A percentile compares a stretch with the other conserved stretches of the same genome.
Conservation (phyloP, 1,140 invertebrate species). For the Nixonia krombeini region DNA sequence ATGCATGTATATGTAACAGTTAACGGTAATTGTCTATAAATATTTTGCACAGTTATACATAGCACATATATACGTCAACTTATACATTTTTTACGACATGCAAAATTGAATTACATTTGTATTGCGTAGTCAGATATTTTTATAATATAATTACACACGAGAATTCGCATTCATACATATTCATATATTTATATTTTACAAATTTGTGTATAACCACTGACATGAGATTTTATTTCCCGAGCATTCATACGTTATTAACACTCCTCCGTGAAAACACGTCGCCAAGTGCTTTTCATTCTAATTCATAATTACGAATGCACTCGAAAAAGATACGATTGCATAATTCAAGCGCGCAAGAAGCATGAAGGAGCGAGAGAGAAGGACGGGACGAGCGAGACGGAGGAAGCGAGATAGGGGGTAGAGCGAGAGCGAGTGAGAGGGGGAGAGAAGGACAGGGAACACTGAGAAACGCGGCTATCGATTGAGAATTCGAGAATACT, state of each 20-base stretch:
- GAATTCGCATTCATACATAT: too few species aligned
- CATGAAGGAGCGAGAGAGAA: background rate
- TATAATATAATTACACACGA: background rate
- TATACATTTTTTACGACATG: too few species aligned
- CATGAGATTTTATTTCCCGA: too few species aligned
- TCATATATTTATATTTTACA: too few species aligned
- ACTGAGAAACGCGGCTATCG: conserved; percentile 36
- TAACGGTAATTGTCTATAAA: too few species aligned
- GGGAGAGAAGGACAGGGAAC: conserved; percentile 1
- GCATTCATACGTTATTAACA: too few species aligned
- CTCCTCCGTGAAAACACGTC: too few species aligned
- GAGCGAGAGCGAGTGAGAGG: background rate
- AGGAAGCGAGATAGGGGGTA: background rate
- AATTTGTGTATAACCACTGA: too few species aligned
- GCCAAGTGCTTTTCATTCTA: conserved; percentile 8
- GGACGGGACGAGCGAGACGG: background rate
- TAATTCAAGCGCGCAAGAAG: conserved; percentile 32
- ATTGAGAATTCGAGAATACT: conserved; percentile 29
- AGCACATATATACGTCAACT: too few species aligned
- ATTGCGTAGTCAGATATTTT: conserved; percentile 8
- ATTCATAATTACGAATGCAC: conserved; percentile 27
- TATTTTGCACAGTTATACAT: too few species aligned
- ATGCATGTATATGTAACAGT: too few species aligned
- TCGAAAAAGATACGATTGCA: conserved; percentile 29
- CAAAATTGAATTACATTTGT: too few species aligned